These are phyloP conservation scores for Pelodytes ibericus DNA, from an alignment of 2,797 vertebrate species.

Conservation along the genomic window DNA sequence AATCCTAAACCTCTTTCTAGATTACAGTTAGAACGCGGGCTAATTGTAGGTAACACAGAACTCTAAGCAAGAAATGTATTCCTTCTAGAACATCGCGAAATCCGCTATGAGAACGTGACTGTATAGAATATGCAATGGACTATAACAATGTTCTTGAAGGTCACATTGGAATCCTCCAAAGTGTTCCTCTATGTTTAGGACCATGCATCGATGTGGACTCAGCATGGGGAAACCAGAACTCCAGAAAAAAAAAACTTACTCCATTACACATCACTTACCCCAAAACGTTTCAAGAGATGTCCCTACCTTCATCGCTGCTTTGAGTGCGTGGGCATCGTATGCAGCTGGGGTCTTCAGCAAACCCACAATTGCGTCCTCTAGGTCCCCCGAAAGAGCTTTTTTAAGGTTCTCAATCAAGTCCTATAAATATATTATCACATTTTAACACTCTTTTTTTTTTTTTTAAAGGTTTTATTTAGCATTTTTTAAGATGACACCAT, in stretches of 20 bases:
- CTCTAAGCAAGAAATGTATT: not conserved
- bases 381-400: constrained; percentile 71
- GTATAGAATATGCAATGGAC: no score
- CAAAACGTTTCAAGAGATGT: not conserved
- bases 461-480: no score
- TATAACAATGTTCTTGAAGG: no score
- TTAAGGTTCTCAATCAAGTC: constrained; percentile 69
- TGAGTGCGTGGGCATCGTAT: constrained; percentile 75
- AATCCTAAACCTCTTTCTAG: not conserved
- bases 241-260: no score
- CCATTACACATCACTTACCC: not conserved
- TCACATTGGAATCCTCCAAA: no score
- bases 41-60: not conserved
- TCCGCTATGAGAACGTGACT: no score
- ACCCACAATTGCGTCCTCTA: constrained; percentile 70
- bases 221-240: no score
- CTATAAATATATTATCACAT: constrained; percentile 58
- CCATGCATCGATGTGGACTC: no score
- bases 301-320: constrained; percentile 76
- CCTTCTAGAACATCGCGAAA: no score
- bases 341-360: constrained; percentile 70
- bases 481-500: no score
- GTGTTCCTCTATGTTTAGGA: no score
- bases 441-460: no score
- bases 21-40: not conserved